These are phyloP conservation scores for Aurelia aurita complex sp. Pacific DNA, from an alignment of 30 jellyfish, hydroid and myxozoan species.

Conservation along the genomic window DNA sequence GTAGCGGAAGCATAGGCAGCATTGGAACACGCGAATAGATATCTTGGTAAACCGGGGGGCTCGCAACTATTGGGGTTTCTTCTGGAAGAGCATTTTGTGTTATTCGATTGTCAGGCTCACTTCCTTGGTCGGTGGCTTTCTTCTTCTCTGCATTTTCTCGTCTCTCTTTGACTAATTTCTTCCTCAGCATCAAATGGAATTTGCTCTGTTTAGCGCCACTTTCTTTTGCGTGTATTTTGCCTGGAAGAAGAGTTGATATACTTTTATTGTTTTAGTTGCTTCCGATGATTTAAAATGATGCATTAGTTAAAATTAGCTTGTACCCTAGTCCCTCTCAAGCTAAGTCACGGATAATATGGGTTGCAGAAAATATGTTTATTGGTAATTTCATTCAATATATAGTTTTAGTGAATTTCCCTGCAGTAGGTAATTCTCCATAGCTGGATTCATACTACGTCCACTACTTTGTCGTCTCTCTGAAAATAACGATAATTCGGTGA, in stretches of 20 bases:
- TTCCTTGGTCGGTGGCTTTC: constrained; percentile 37
- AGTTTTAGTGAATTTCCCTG: no score
- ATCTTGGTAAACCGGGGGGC: constrained; percentile 78
- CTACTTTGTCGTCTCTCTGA: no score
- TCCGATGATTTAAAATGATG: not conserved
- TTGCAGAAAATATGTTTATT: no score
- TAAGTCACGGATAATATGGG: no score
- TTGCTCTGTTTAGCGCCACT: constrained; percentile 29
- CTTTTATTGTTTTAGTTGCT: not conserved
- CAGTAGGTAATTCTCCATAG: no score
- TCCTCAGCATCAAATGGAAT: constrained; percentile 63
- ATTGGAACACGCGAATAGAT: constrained; percentile 66
- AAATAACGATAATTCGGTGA: no score
- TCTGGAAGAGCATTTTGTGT: constrained; percentile 49
- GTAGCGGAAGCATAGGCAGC: constrained; percentile 75
- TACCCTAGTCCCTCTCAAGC: no score
- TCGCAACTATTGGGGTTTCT: constrained; percentile 62
- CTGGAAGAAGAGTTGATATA: not conserved
- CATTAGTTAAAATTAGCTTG: no score
- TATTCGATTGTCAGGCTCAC: constrained; percentile 57
- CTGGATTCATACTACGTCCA: no score
- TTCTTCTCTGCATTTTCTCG: constrained; percentile 56
- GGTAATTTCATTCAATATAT: no score
- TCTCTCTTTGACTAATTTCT: constrained; percentile 47
- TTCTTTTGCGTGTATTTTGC: constrained; percentile 39